phyloP scores from a whole-genome alignment of 2,888 invertebrate species.

The Volucella zonaria region DNA sequence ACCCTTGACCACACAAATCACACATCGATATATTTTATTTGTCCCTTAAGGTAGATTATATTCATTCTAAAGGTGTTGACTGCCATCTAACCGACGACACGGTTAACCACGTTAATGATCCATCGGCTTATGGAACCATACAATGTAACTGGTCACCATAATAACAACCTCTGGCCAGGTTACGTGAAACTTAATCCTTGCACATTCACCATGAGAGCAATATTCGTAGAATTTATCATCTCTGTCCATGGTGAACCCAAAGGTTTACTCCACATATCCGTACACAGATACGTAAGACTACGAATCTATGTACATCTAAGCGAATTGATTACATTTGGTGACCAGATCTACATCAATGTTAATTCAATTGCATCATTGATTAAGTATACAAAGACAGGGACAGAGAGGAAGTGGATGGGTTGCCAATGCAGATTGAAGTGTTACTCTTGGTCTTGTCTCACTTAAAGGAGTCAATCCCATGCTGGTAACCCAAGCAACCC shows the following conservation, averaged over 20 bases:
- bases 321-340: slow-evolving; percentile 56
- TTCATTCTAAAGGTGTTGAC: neutral
- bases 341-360: slow-evolving; percentile 50
- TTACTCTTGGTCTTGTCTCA: too few species aligned
- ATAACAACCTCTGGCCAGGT: neutral
- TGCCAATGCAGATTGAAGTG: neutral
- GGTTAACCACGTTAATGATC: slow-evolving; percentile 63
- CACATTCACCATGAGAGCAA: too few species aligned
- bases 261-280: too few species aligned
- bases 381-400: neutral
- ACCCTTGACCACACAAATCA: slow-evolving; percentile 40
- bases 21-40: slow-evolving; percentile 31
- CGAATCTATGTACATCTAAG: slow-evolving; percentile 1
- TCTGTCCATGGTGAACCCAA: too few species aligned
- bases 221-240: too few species aligned
- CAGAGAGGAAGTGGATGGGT: too few species aligned
- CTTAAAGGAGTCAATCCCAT: too few species aligned
- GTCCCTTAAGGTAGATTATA: slow-evolving; percentile 47
- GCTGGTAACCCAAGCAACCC: too few species aligned
- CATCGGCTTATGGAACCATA: neutral
- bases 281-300: too few species aligned
- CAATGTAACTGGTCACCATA: neutral
- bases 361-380: slow-evolving; percentile 52
- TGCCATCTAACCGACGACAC: slow-evolving; percentile 47
- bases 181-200: neutral